Base-by-base conservation (phyloP, 2,797 vertebrate species). In the Acipenser ruthenus region DNA sequence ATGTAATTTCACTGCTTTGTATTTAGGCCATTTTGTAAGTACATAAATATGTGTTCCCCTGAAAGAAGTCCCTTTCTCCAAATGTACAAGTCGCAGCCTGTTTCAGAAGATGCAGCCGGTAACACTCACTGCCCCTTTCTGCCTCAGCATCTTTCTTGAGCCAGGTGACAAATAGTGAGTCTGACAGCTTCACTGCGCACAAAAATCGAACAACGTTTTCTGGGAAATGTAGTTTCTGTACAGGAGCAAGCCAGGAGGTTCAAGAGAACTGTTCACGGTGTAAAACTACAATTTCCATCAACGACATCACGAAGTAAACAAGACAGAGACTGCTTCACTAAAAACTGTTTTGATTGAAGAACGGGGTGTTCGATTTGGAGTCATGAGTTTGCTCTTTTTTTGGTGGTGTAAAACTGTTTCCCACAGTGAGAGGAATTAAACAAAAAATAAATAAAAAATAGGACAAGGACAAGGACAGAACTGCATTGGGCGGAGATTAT, bases 141-240 rank as follows among this genome's bases (percentile, higher is more conserved):
- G 70, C 72, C 70, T 72, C 83, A 83, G 80, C 80, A 79, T 77
- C 75, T 69, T 78, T 64, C 63, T 47, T 4, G 51, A 74, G 69
- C 65, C 75, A 69, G 73, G 52, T 70, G 71, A 68, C 72, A 66
- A 72, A 76, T 73, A 15, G 9, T 63, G 70, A 59, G 68, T 67
- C 70, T 71, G 65, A 70, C 72, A 70, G 68, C 65, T 68, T 55
- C 63, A 60, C 71, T 65, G 73, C 66, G 67, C 67, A 66, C 47
- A 50, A 6, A 18, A 10, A 10, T n/a, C 2, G 37, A 55, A 48
- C 8, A 51, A 18, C 10, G 72, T 6, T 12, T 3, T 65, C 50
- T 75, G 82, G 83, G 81, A 79, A 65, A 8, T 83, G 74, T 72
- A 75, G 81, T 84, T 10, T 11, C 52, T 13, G 65, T 47, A 4